Base-by-base conservation (phyloP, 2,113 vertebrate species). In the Peromyscus polionotus region DNA sequence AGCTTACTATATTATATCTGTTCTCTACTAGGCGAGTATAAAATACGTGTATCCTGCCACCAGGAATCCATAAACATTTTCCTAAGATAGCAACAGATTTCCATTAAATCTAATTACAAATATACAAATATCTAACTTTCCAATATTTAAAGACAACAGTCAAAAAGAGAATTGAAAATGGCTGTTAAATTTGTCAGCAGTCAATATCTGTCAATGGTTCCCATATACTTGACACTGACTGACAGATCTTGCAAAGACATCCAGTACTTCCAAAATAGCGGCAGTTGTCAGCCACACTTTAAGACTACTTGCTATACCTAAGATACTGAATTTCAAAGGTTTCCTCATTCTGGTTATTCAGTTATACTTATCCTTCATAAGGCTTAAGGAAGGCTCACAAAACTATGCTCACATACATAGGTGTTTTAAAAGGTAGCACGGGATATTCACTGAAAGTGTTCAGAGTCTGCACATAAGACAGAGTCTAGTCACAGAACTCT, bases 221-320 rank as follows among this genome's bases (percentile, higher is more conserved):
- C 42, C 88, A 91, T 81, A 97, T 31, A 85, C 80, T 67, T 95
- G 39, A 22, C 84, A 75, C 57, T 51, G 42, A 28, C 10, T 61
- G 42, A 28, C 10, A 79, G 7, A 75, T 96, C 54, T 92, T 59
- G 73, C 72, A 97, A 93, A 87, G 45, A 92, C 42, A 95, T 77
- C 10, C 92, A 94, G n/a, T 73, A 13, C 87, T 84, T 90, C 88
- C 67, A 75, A 97, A 97, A 94, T 91, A 83, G 80, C 17, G 39
- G 16, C 54, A 67, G 54, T 73, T 85, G 70, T 76, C 59, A 88
- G 17, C 76, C 63, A 85, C 36, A 77, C 3, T 83, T 91, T 83
- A 76, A 83, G 24, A 67, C 26, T 72, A 93, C 39, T 79, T 67
- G 48, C 39, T 85, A 22, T 65, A 86, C 54, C 2, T 39, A 45